Base-by-base conservation (phyloP, 2,888 invertebrate species). In the Mesorhabditis spiculigera region DNA sequence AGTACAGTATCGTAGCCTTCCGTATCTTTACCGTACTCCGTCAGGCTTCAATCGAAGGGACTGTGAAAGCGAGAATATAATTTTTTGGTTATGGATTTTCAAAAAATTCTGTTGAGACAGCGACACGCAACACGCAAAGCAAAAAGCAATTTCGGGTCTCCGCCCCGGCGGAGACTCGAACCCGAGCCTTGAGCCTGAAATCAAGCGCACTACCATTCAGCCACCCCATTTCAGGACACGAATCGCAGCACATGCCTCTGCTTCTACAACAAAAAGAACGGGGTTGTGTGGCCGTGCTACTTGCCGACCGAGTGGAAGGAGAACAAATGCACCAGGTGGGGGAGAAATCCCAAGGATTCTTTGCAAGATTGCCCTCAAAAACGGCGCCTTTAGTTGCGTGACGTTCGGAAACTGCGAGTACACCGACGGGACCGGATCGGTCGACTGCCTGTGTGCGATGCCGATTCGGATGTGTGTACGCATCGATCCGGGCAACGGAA, bases 181-280 rank as follows among this genome's bases (percentile, higher is more conserved):
- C 28, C 28, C 28, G 28, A 28, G 28, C 28, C 28, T 28, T 28
- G 28, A 28, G 1, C 28, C 28, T 28, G 28, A 28, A 28, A 28
- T 28, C 28, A 28, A 28, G 28, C 3, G 28, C 28, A 28, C 28
- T 28, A 28, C 28, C 28, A 28, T 28, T 3, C 28, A 28, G 28
- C 28, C 28, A 28, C 28, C 58, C 58, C 8, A 50, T 73, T 73
- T 68, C 6, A 68, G 75, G 72, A 81, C 41, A 68, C 65, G 16
- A 78, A 78, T 65, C 73, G 70, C 45, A 69, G 78, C 5, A 76
- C 79, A 13, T 84, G 84, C 68, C 73, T 83, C 10, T 83, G 84
- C 65, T 83, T 84, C 68, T 84, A 80, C 71, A 82, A 84, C 70
- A 78, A 78, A 71, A 85, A 85, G 67, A 82, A 82, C 66, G 79